These are phyloP conservation scores for Bursaphelenchus mucronatus DNA, from an alignment of 1,140 invertebrate species.

Conservation along the genomic window DNA sequence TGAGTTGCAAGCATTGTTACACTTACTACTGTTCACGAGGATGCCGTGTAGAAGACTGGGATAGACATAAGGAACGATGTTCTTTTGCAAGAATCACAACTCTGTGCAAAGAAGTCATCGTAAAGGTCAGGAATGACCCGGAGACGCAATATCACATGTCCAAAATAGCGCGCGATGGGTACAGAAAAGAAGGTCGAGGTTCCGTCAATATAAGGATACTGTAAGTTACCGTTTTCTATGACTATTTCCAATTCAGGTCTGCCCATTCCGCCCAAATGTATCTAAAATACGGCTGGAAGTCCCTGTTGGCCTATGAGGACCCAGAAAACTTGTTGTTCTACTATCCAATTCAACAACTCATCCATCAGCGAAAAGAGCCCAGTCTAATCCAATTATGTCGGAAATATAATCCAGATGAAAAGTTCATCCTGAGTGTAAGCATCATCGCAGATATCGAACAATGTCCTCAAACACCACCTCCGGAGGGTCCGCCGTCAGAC, in stretches of 20 bases:
- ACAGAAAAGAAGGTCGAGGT: conserved; percentile 76
- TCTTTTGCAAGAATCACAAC: conserved; percentile 75
- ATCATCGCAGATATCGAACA: conserved; percentile 60
- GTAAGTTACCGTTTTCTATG: conserved; percentile 69
- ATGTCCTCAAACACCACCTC: conserved; percentile 58
- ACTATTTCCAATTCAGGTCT: conserved; percentile 36
- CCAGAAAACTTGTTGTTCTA: conserved; percentile 54
- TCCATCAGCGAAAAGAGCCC: conserved; percentile 66
- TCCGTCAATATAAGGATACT: conserved; percentile 74
- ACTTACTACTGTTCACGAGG: conserved; percentile 72
- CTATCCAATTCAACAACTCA: conserved; percentile 50
- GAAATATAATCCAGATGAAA: conserved; percentile 77
- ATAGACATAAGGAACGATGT: conserved; percentile 78
- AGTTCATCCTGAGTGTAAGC: conserved; percentile 57
- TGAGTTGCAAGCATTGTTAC: conserved; percentile 86
- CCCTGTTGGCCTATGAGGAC: conserved; percentile 40
- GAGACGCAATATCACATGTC: conserved; percentile 75
- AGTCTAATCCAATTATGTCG: conserved; percentile 79
- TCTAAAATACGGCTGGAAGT: conserved; percentile 50
- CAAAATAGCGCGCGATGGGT: conserved; percentile 73
- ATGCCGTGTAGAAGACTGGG: conserved; percentile 81
- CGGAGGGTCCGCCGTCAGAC: conserved; percentile 37
- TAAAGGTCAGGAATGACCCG: conserved; percentile 73
- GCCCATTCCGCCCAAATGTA: conserved; percentile 53
- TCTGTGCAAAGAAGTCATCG: conserved; percentile 79